Conservation (phyloP, 2,888 invertebrate species). For the Neria commutata region DNA sequence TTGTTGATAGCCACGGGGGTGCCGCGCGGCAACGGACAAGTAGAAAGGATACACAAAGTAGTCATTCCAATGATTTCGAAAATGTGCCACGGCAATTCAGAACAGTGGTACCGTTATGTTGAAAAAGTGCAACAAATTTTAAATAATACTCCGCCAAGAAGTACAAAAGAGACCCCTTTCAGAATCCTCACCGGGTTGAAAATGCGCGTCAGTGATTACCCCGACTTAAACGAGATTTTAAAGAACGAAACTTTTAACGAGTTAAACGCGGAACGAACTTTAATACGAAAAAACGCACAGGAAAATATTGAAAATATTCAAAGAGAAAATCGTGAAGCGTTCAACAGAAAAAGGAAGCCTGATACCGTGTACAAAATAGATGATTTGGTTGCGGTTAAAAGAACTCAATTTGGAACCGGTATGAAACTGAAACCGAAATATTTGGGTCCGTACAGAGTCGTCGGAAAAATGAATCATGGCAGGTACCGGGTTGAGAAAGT, state of each 20-base stretch:
- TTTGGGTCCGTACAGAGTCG: constrained; percentile 18
- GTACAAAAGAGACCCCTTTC: too few relatives aligned
- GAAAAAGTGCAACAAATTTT: too few relatives aligned
- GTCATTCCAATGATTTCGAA: constrained; percentile 39
- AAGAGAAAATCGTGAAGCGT: constrained; percentile 5
- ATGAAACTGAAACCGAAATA: constrained; percentile 21
- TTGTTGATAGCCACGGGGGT: constrained; percentile 43
- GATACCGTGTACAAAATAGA: not conserved
- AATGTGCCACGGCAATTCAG: not conserved
- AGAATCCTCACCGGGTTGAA: too few relatives aligned
- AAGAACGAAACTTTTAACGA: too few relatives aligned
- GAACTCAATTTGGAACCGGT: constrained; percentile 19
- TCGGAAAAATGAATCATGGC: constrained; percentile 2
- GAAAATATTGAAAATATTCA: constrained; percentile 16
- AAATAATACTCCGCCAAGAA: too few relatives aligned
- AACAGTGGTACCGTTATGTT: too few relatives aligned
- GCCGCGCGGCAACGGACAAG: constrained; percentile 48
- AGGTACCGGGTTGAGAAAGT: constrained; percentile 20
- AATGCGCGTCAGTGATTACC: too few relatives aligned
- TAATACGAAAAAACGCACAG: too few relatives aligned
- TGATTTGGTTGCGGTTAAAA: constrained; percentile 24
- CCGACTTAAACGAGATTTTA: too few relatives aligned
- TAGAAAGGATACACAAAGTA: constrained; percentile 45
- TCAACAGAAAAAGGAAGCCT: constrained; percentile 4
- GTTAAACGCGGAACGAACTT: too few relatives aligned